These are phyloP conservation scores for Acleris sparsana DNA, from an alignment of 2,888 invertebrate species.

Conservation along the genomic window DNA sequence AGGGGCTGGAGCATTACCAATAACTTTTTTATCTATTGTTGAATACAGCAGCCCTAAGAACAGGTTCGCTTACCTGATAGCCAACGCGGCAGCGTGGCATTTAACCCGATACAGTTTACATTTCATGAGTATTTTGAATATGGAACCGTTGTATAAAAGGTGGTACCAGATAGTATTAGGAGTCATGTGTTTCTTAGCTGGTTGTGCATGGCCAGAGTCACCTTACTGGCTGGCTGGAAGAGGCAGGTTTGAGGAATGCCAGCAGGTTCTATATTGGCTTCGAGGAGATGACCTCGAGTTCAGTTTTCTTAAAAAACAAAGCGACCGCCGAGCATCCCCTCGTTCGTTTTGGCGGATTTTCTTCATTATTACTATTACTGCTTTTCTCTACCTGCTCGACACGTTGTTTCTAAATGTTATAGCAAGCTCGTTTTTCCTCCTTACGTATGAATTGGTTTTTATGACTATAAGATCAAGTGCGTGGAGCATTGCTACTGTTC, in stretches of 20 bases:
- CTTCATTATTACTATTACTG: neutral
- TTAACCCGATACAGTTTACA: neutral
- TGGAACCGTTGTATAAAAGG: neutral
- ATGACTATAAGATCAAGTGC: too few species aligned
- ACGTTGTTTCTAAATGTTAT: too few species aligned
- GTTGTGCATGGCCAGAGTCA: slow-evolving; percentile 1
- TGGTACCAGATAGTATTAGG: neutral
- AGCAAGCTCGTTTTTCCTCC: too few species aligned
- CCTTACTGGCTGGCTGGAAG: slow-evolving; percentile 2
- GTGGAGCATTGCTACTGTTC: neutral
- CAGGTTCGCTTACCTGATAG: neutral
- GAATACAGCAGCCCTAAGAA: slow-evolving; percentile 3
- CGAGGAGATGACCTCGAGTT: neutral
- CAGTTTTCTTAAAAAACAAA: neutral
- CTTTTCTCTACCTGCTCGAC: too few species aligned
- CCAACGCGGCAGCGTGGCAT: neutral
- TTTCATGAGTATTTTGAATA: neutral
- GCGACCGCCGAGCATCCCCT: neutral
- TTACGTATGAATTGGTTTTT: too few species aligned
- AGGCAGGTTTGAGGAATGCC: neutral
- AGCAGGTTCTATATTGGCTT: neutral
- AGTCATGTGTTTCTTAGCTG: neutral
- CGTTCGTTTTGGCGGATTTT: neutral
- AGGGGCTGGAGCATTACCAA: neutral
- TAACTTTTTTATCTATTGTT: neutral